Percentiles rank a stretch among this genome's conserved stretches.
phyloP scores from a whole-genome alignment of 2,888 invertebrate species.

The Patella pellucida region DNA sequence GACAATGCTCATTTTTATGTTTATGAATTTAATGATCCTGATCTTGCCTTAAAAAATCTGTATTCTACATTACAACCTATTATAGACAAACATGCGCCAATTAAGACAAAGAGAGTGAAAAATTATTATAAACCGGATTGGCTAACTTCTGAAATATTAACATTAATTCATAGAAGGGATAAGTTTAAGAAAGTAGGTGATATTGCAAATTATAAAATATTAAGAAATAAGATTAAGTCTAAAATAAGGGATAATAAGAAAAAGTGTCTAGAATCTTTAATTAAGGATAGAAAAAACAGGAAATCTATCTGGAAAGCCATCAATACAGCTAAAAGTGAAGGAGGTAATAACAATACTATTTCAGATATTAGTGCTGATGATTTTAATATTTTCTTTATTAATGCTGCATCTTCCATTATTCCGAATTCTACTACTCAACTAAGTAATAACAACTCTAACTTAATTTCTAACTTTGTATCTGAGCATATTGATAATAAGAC shows the following conservation, averaged over 20 bases:
- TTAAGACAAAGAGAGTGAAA: not conserved
- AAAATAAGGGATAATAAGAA: not conserved
- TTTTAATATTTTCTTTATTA: not conserved
- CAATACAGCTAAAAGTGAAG: not conserved
- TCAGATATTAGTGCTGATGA: not conserved
- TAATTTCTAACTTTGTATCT: too few relatives aligned
- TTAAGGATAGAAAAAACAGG: not conserved
- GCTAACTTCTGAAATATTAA: not conserved
- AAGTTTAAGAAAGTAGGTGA: not conserved
- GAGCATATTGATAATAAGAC: too few relatives aligned
- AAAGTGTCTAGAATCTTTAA: not conserved
- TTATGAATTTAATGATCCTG: not conserved
- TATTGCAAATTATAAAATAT: not conserved
- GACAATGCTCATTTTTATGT: not conserved
- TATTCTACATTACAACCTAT: not conserved
- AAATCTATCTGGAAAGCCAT: not conserved
- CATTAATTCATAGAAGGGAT: not conserved
- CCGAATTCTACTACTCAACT: not conserved
- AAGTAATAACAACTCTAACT: too few relatives aligned
- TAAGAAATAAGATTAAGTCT: not conserved
- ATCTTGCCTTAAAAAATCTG: not conserved
- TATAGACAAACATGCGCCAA: not conserved
- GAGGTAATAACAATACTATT: not conserved
- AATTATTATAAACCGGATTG: not conserved
- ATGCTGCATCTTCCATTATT: not conserved